These are phyloP conservation scores for Misgurnus mizolepis DNA, from an alignment of 2,113 vertebrate genomes.

Conservation along the genomic window DNA sequence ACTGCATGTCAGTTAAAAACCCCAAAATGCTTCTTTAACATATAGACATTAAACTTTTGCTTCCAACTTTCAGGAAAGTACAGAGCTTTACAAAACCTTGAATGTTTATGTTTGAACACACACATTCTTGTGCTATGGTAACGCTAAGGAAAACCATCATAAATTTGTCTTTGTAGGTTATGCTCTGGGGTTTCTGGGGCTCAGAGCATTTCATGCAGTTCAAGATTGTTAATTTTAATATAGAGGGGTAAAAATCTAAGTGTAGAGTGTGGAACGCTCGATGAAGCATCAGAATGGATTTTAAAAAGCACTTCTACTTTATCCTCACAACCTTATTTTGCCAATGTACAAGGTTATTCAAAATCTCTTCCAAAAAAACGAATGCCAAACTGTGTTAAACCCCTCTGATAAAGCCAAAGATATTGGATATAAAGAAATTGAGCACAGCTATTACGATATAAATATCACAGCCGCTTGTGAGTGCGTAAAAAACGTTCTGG, in stretches of 20 bases:
- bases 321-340: not conserved
- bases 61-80: not conserved
- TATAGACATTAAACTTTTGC: not conserved
- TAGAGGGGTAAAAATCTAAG: constrained; percentile 26
- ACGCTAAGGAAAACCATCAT: constrained; percentile 2
- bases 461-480: no score
- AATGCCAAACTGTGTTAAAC: not conserved
- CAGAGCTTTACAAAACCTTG: not conserved
- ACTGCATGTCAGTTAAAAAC: not conserved
- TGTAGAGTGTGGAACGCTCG: constrained; percentile 34
- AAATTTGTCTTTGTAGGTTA: constrained; percentile 21
- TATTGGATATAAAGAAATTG: not conserved
- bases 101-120: constrained; percentile 4
- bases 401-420: not conserved
- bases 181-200: constrained; percentile 13
- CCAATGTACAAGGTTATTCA: not conserved
- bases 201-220: constrained; percentile 28
- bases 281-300: constrained; percentile 30
- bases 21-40: not conserved
- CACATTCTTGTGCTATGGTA: not conserved
- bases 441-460: no score
- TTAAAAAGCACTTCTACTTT: constrained; percentile 8
- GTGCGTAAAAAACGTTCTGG: no score
- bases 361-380: not conserved
- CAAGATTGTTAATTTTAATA: constrained; percentile 52